Base-by-base conservation (phyloP, 2,888 invertebrate species). In the Sesia bembeciformis region DNA sequence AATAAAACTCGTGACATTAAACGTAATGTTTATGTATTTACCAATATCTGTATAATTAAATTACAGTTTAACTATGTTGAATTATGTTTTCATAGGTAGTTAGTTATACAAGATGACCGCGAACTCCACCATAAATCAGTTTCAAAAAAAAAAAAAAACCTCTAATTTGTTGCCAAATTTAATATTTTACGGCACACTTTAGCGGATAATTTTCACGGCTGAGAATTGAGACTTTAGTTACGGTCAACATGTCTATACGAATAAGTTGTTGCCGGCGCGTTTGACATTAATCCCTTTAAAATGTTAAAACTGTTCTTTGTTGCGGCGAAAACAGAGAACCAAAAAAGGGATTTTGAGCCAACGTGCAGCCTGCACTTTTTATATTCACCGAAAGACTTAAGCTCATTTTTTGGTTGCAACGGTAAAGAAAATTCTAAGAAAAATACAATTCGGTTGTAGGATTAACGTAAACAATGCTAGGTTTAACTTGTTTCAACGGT, bases 261-360 rank as follows among this genome's bases (percentile, higher is more conserved):
- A 68, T 68, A 68, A 72, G 66, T 65, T 65, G 58, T 58, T 51
- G 63, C 63, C 62, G 52, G 58, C 56, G 58, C 58, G 55, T 57
- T 61, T 54, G 70, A 71, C 68, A 64, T 65, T 81, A 78, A 81
- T 78, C 80, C 70, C 63, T 73, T 78, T 71, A 77, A 75, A 72
- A 72, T 68, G 66, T 70, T 65, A 63, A 63, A 63, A 66, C 67
- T 63, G 60, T 63, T 60, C 69, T 63, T 78, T 79, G 76, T 77
- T 69, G 62, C 58, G 49, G 62, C 56, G 61, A 60, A 60, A 60
- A 63, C 62, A 62, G 53, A 54, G 59, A 62, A 65, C 59, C 55
- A 57, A 61, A 66, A 66, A 67, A 67, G 56, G 59, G 58, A 55
- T 65, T 64, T 52, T 60, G 60, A 55, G 46, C 54, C 51, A 5